Percentiles rank a stretch among this genome's conserved stretches.
Evolutionary conservation across 2,888 invertebrate species (phyloP).

Genomic region (Branchipolynoe longqiensis): DNA sequence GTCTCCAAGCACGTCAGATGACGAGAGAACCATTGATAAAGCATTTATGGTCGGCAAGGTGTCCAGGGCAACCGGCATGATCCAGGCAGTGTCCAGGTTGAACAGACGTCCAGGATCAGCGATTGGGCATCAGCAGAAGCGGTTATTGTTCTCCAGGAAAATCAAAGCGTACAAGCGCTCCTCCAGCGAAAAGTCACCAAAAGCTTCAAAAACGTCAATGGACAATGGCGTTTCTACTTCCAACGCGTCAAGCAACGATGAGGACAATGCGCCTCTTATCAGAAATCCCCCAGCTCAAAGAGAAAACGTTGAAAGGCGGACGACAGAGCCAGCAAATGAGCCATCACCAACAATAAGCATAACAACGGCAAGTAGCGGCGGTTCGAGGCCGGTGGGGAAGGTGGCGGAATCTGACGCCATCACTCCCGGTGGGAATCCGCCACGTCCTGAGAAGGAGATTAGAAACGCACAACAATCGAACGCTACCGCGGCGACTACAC

Average conservation of each 20-base stretch:
- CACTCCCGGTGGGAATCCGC: neutral
- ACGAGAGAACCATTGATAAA: neutral
- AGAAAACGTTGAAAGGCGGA: conserved; percentile 4
- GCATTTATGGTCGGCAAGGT: neutral
- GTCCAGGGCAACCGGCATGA: neutral
- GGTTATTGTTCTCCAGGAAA: conserved; percentile 59
- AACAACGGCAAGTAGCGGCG: too few species aligned
- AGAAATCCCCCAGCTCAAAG: neutral
- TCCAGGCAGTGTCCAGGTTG: conserved; percentile 24
- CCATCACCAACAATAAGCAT: too few species aligned
- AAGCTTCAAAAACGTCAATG: neutral
- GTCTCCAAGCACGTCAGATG: conserved; percentile 18
- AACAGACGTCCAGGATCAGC: neutral
- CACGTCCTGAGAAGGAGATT: neutral
- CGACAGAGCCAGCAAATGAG: neutral
- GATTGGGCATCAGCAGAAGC: neutral
- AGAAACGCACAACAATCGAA: too few species aligned
- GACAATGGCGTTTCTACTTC: too few species aligned
- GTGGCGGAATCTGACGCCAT: neutral
- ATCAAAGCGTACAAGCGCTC: conserved; percentile 60
- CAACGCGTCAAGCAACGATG: conserved; percentile 11
- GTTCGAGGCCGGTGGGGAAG: too few species aligned
- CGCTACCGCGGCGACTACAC: too few species aligned
- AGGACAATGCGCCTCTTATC: neutral
- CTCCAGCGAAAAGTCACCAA: conserved; percentile 56